A percentile compares a stretch with the other conserved stretches of the same genome.
Evolutionary conservation across 2,888 invertebrate genomes (phyloP).

Genomic region (Tenthredo distinguenda): DNA sequence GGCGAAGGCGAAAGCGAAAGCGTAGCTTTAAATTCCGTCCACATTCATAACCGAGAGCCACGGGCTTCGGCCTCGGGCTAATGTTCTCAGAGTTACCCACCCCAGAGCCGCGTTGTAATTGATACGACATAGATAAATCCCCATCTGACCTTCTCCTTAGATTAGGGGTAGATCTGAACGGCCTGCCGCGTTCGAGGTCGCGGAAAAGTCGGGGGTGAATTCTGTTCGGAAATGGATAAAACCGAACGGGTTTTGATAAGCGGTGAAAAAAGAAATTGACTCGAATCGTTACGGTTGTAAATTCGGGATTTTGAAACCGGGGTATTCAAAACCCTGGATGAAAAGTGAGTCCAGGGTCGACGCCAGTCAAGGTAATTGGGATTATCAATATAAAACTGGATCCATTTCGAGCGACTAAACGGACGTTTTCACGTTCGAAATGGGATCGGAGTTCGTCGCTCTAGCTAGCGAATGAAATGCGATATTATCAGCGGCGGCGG

Average conservation of each 20-base stretch:
- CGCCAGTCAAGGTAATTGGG: constrained; percentile 64
- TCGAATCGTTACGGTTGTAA: not conserved
- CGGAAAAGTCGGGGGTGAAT: not conserved
- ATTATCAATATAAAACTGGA: constrained; percentile 60
- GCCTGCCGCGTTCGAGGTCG: not conserved
- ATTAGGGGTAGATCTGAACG: not conserved
- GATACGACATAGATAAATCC: constrained; percentile 18
- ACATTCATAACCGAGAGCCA: not conserved
- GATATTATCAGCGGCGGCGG: not conserved
- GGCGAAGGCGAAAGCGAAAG: not conserved
- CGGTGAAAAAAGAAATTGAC: not conserved
- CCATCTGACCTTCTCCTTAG: not conserved
- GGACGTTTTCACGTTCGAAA: not conserved
- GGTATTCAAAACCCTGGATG: not conserved
- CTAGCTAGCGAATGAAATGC: not conserved
- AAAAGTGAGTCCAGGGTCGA: constrained; percentile 46
- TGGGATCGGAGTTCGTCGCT: not conserved
- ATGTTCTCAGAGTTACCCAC: not conserved
- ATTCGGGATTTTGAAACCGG: not conserved
- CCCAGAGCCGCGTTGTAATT: not conserved
- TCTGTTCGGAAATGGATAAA: not conserved
- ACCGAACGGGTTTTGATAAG: not conserved
- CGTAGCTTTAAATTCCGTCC: not conserved
- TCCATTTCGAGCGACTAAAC: constrained; percentile 58
- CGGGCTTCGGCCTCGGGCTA: not conserved